Evolutionary conservation across 2,797 vertebrate species (phyloP).

Genomic region (Peromyscus nudipes): DNA sequence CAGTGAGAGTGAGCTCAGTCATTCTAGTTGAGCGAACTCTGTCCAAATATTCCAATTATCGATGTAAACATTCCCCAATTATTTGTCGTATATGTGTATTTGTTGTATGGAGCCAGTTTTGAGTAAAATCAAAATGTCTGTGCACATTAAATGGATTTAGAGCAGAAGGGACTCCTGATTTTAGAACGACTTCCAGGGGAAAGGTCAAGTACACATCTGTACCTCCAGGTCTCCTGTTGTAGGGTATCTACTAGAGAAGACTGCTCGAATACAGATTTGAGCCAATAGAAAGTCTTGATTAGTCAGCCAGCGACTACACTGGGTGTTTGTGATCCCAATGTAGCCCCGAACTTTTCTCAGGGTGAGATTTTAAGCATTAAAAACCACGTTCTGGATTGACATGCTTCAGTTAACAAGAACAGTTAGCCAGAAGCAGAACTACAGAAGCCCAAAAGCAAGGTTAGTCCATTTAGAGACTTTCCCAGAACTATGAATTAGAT

Average conservation of each 20-base stretch:
- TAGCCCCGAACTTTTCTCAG: neutral
- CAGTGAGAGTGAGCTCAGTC: neutral
- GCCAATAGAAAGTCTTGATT: neutral
- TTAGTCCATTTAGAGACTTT: neutral
- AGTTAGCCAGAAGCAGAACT: neutral
- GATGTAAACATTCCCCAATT: conserved; percentile 8
- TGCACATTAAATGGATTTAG: neutral
- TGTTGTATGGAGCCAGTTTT: conserved; percentile 34
- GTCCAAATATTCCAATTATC: conserved; percentile 36
- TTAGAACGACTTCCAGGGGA: neutral
- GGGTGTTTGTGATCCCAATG: neutral
- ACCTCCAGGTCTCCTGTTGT: neutral
- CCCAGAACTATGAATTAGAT: neutral
- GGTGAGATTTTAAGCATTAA: neutral
- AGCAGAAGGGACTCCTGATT: neutral
- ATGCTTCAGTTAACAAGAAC: neutral
- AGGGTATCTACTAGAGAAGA: neutral
- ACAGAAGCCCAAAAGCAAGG: neutral
- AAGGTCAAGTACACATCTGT: neutral
- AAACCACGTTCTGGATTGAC: neutral
- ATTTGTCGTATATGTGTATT: neutral
- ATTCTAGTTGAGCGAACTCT: conserved; percentile 17
- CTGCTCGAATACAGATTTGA: neutral
- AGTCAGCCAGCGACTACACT: neutral
- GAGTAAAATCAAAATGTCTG: conserved; percentile 26